Percentiles rank a stretch among this genome's conserved stretches.
These are phyloP conservation scores for Cariama cristata DNA, from an alignment of 2,113 vertebrate genomes.

Conservation along the genomic window DNA sequence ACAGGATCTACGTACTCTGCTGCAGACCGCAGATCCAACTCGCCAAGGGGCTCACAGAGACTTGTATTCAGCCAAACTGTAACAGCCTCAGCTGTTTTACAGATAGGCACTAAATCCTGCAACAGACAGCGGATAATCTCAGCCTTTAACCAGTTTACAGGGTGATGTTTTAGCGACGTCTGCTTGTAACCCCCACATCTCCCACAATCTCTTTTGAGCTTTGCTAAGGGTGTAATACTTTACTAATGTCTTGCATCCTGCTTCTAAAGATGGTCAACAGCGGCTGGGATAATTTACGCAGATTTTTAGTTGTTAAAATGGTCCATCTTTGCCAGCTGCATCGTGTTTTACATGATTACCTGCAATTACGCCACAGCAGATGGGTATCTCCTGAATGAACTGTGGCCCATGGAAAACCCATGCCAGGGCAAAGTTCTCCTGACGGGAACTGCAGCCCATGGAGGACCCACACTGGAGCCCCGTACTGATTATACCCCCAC, in stretches of 20 bases:
- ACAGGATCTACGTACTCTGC: not conserved
- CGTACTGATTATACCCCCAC: too few species aligned
- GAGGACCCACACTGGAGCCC: not conserved
- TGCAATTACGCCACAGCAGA: not conserved
- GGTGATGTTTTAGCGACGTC: accelerated
- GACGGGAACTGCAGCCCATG: accelerated
- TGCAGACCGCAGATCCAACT: not conserved
- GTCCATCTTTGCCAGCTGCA: not conserved
- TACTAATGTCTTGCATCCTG: accelerated
- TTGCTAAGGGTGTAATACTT: not conserved
- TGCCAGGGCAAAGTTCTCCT: not conserved
- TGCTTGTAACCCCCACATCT: not conserved
- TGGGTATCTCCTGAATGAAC: accelerated
- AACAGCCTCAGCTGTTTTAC: not conserved
- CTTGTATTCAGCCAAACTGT: accelerated
- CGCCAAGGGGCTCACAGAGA: accelerated
- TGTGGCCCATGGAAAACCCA: not conserved
- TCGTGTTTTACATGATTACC: accelerated
- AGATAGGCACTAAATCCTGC: not conserved
- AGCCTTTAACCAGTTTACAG: not conserved
- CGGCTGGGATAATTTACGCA: accelerated
- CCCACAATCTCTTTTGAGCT: not conserved
- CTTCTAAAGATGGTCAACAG: not conserved
- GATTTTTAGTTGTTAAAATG: not conserved
- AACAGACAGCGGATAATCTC: not conserved